These are phyloP conservation scores for Fistularia tabacaria DNA, from an alignment of 2,797 vertebrate genomes.

Conservation along the genomic window DNA sequence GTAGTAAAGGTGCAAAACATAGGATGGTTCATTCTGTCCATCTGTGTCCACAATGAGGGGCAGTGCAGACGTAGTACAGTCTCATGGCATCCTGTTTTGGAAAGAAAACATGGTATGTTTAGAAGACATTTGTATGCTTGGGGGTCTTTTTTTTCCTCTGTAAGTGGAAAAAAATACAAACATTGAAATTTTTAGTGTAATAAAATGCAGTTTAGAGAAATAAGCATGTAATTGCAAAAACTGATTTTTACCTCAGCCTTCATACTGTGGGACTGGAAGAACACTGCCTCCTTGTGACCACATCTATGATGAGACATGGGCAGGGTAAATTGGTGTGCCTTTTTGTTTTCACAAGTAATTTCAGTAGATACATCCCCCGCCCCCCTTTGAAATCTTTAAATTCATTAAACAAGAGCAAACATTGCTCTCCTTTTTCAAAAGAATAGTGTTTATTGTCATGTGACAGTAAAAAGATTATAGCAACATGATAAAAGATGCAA, in stretches of 20 bases:
- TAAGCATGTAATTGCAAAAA: neutral
- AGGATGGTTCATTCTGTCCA: slow-evolving; percentile 84
- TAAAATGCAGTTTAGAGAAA: too few species aligned
- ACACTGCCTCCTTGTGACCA: slow-evolving; percentile 95
- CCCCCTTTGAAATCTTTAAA: too few species aligned
- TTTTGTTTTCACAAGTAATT: too few species aligned
- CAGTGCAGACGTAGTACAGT: slow-evolving; percentile 92
- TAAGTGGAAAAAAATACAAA: too few species aligned
- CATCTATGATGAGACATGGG: slow-evolving; percentile 72
- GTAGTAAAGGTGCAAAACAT: slow-evolving; percentile 22
- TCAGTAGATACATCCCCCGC: too few species aligned
- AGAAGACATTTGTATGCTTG: too few species aligned
- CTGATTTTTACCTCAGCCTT: slow-evolving; percentile 83
- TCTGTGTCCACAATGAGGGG: slow-evolving; percentile 91
- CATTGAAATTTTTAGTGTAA: too few species aligned
- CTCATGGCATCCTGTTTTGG: slow-evolving; percentile 87
- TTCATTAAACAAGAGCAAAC: too few species aligned
- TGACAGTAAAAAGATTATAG: neutral
- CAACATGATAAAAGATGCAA: neutral
- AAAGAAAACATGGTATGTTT: neutral
- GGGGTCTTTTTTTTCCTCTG: too few species aligned
- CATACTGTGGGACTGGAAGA: slow-evolving; percentile 96
- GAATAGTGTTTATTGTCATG: neutral
- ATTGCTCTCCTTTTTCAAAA: neutral
- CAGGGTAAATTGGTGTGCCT: neutral